Evolutionary conservation across 2,888 invertebrate genomes (phyloP).

Genomic region (Labia minor): DNA sequence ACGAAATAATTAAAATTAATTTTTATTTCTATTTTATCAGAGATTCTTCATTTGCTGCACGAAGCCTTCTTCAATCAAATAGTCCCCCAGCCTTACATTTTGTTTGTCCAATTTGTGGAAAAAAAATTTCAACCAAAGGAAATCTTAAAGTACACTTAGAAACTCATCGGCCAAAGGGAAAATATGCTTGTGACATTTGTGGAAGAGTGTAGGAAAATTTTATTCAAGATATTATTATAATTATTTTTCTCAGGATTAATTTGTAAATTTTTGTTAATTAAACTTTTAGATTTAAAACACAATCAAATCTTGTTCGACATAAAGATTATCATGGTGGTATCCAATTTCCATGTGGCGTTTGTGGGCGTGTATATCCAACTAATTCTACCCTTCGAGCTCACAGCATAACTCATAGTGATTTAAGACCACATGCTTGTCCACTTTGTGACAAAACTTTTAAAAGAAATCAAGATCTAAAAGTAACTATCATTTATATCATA

Average conservation of each 20-base stretch:
- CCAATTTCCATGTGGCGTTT: conserved; percentile 52
- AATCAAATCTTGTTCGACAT: conserved; percentile 51
- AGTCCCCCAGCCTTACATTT: conserved; percentile 29
- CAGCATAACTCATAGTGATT: conserved; percentile 56
- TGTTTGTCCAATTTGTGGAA: conserved; percentile 50
- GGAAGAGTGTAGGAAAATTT: conserved; percentile 51
- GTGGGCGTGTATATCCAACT: conserved; percentile 57
- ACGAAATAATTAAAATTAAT: conserved; percentile 34
- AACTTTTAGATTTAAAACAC: conserved; percentile 50
- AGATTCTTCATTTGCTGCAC: conserved; percentile 17
- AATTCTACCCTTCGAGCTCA: conserved; percentile 56
- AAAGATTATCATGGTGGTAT: conserved; percentile 49
- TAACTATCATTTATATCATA: conserved; percentile 32
- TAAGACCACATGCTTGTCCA: conserved; percentile 56
- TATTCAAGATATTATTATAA: background rate
- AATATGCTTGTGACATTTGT: conserved; percentile 53
- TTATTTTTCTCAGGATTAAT: background rate
- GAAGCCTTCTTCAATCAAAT: background rate
- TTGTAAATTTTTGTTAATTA: conserved; percentile 17
- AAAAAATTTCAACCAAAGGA: conserved; percentile 49
- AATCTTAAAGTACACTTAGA: conserved; percentile 54
- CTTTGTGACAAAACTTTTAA: conserved; percentile 61
- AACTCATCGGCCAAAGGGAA: conserved; percentile 49
- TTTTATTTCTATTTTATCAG: conserved; percentile 31
- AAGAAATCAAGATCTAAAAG: conserved; percentile 62